phyloP scores from a whole-genome alignment of 2,797 vertebrate genomes.

The Xiphophorus birchmanni region DNA sequence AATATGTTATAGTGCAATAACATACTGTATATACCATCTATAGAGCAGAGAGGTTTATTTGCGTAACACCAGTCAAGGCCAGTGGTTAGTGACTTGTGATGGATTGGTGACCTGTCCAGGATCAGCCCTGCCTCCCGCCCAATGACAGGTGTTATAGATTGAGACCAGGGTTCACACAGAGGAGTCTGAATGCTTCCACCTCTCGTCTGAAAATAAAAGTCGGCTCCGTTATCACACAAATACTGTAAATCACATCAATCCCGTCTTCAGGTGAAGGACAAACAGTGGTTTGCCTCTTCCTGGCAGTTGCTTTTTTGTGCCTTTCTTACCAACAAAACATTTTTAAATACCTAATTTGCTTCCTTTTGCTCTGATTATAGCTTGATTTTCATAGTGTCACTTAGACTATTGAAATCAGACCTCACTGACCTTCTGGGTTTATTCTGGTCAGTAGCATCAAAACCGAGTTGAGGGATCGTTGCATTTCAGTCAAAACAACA shows the following conservation, averaged over 20 bases:
- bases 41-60: not conserved
- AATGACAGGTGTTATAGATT: not conserved
- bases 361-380: not conserved
- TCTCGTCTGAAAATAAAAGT: not conserved
- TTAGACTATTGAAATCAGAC: not conserved
- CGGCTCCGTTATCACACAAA: not conserved
- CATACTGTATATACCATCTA: not conserved
- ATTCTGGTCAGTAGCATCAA: not conserved
- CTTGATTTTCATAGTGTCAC: not conserved
- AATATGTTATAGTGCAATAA: not conserved
- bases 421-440: not conserved
- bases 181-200: not conserved
- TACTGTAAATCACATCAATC: not conserved
- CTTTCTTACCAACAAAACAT: not conserved
- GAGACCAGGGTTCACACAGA: not conserved
- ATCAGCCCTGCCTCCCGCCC: not conserved
- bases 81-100: not conserved
- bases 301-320: not conserved
- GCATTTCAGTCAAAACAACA: not conserved
- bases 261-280: not conserved
- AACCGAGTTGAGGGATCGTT: not conserved
- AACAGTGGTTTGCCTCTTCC: not conserved
- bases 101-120: conserved; percentile 1
- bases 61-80: not conserved
- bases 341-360: not conserved